Evolutionary conservation across 2,797 vertebrate species (phyloP).

Genomic region (Anisognathus igniventris): DNA sequence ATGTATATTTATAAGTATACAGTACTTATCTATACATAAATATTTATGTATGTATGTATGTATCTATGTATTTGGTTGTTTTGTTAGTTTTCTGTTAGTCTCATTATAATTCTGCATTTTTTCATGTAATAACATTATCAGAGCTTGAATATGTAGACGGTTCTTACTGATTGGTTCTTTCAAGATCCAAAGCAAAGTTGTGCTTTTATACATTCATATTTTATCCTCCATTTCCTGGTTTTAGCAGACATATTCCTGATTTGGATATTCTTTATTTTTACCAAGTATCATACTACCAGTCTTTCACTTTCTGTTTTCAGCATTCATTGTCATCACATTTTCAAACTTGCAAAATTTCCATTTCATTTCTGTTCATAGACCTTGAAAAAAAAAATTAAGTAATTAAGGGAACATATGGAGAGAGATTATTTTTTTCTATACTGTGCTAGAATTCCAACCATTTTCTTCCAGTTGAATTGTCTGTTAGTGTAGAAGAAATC

Average conservation of each 20-base stretch:
- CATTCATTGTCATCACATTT: neutral
- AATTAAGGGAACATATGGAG: neutral
- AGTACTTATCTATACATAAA: accelerated
- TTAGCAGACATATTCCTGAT: neutral
- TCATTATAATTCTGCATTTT: neutral
- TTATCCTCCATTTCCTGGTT: neutral
- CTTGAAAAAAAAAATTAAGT: neutral
- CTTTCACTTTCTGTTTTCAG: neutral
- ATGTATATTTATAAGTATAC: too few species aligned
- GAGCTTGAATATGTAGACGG: neutral
- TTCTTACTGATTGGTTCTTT: neutral
- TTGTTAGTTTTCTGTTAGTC: neutral
- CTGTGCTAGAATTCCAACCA: neutral
- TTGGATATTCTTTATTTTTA: neutral
- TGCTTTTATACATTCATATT: neutral
- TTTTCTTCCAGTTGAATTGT: neutral
- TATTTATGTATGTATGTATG: too few species aligned
- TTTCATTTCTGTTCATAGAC: neutral
- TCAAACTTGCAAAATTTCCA: neutral
- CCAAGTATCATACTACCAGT: neutral
- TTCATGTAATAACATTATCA: neutral
- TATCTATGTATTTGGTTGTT: accelerated
- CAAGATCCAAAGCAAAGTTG: neutral
- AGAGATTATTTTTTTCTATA: neutral
- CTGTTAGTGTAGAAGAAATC: neutral